Evolutionary conservation across 2,888 invertebrate species (phyloP).

Genomic region (Cataglyphis cursor): DNA sequence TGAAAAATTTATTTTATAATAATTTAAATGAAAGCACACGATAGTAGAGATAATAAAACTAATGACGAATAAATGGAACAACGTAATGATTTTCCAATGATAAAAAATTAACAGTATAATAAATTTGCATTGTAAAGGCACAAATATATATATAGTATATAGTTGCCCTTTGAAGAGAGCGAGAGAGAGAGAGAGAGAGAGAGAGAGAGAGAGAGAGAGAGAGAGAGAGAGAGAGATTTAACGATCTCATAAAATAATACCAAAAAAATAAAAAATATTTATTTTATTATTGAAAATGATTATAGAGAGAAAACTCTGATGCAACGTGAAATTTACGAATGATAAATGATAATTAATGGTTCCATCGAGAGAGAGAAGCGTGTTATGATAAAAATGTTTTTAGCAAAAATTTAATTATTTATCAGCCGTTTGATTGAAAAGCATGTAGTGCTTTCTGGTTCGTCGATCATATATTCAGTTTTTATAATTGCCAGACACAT

Average conservation of each 20-base stretch:
- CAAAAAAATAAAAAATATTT: constrained; percentile 17
- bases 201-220: too few relatives aligned
- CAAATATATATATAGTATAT: not conserved
- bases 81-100: constrained; percentile 6
- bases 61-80: not conserved
- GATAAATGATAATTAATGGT: not conserved
- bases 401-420: not conserved
- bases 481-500: not conserved
- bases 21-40: not conserved
- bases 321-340: not conserved
- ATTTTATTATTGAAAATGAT: constrained; percentile 17
- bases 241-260: constrained; percentile 1
- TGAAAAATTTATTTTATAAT: constrained; percentile 25
- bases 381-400: not conserved
- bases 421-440: not conserved
- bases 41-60: not conserved
- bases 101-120: constrained; percentile 20
- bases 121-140: not conserved
- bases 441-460: not conserved
- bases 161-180: too few relatives aligned
- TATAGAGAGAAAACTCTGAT: not conserved
- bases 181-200: too few relatives aligned
- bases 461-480: not conserved
- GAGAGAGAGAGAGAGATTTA: not conserved
- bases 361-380: not conserved